phyloP scores from a whole-genome alignment of 2,888 invertebrate species.

The Rapana venosa region DNA sequence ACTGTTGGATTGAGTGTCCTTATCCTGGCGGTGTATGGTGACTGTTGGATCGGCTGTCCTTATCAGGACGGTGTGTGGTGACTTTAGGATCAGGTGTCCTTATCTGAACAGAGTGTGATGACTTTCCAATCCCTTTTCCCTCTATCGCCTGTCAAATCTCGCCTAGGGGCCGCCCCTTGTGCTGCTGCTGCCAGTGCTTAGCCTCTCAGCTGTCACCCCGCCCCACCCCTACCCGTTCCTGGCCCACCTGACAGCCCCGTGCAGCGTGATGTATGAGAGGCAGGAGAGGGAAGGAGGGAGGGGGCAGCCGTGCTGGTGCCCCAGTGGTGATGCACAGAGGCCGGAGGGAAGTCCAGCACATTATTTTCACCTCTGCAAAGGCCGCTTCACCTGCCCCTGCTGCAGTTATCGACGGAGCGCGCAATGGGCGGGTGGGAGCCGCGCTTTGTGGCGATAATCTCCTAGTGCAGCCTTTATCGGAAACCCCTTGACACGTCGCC shows the following conservation, averaged over 20 bases:
- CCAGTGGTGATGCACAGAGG: too few relatives aligned
- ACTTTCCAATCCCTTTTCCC: too few relatives aligned
- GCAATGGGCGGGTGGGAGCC: neutral
- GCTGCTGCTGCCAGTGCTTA: too few relatives aligned
- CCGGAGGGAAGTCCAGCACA: neutral
- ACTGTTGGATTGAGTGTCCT: neutral
- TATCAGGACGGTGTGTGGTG: too few relatives aligned
- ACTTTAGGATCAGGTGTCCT: too few relatives aligned
- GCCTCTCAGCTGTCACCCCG: too few relatives aligned
- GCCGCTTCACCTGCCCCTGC: neutral
- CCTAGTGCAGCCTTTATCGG: neutral
- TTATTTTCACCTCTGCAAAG: conserved; percentile 1
- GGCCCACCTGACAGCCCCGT: too few relatives aligned
- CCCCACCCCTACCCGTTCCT: too few relatives aligned
- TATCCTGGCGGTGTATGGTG: neutral
- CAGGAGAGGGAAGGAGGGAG: neutral
- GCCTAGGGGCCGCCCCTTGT: too few relatives aligned
- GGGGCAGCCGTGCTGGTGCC: neutral
- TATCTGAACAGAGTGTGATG: too few relatives aligned
- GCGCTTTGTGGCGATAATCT: conserved; percentile 14
- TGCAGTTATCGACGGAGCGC: neutral
- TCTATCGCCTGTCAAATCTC: too few relatives aligned
- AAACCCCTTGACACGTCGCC: neutral
- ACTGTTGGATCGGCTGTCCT: neutral
- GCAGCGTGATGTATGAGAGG: too few relatives aligned